Evolutionary conservation across 1,140 invertebrate genomes (phyloP).

Genomic region (Cydia pomonella): DNA sequence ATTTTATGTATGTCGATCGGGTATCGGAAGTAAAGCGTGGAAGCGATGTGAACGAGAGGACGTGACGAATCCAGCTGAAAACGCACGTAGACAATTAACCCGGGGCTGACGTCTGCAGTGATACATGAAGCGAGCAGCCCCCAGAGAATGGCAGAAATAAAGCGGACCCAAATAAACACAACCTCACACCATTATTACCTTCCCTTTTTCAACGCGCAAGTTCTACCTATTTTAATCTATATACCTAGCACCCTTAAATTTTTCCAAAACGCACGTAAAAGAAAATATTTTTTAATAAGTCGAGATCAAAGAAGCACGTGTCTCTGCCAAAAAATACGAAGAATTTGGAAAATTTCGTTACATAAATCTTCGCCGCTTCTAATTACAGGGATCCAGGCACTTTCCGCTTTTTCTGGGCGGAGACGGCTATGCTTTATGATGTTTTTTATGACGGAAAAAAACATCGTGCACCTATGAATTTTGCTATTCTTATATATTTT

Average conservation of each 20-base stretch:
- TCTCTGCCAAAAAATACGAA: slow-evolving; percentile 58
- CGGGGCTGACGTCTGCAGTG: slow-evolving; percentile 56
- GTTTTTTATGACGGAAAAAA: slow-evolving; percentile 58
- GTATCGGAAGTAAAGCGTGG: slow-evolving; percentile 9
- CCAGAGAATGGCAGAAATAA: slow-evolving; percentile 45
- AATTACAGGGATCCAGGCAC: slow-evolving; percentile 64
- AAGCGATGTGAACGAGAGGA: slow-evolving; percentile 34
- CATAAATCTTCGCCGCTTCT: slow-evolving; percentile 67
- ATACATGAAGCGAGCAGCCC: slow-evolving; percentile 53
- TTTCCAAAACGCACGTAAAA: slow-evolving; percentile 12
- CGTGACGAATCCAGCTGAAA: slow-evolving; percentile 64
- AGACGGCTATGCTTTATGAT: slow-evolving; percentile 63
- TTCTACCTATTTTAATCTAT: slow-evolving; percentile 11
- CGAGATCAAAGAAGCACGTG: slow-evolving; percentile 46
- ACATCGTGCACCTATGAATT: slow-evolving; percentile 41
- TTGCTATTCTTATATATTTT: neutral
- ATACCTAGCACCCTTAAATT: neutral
- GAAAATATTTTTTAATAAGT: slow-evolving; percentile 42
- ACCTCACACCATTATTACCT: slow-evolving; percentile 41
- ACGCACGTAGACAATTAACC: slow-evolving; percentile 69
- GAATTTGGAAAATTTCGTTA: slow-evolving; percentile 61
- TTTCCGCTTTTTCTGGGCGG: slow-evolving; percentile 53
- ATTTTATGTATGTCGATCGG: slow-evolving; percentile 4
- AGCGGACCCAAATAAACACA: slow-evolving; percentile 48
- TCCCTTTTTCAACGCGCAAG: slow-evolving; percentile 24